Base-by-base conservation (phyloP, 1,140 invertebrate species). In the Penaeus indicus region DNA sequence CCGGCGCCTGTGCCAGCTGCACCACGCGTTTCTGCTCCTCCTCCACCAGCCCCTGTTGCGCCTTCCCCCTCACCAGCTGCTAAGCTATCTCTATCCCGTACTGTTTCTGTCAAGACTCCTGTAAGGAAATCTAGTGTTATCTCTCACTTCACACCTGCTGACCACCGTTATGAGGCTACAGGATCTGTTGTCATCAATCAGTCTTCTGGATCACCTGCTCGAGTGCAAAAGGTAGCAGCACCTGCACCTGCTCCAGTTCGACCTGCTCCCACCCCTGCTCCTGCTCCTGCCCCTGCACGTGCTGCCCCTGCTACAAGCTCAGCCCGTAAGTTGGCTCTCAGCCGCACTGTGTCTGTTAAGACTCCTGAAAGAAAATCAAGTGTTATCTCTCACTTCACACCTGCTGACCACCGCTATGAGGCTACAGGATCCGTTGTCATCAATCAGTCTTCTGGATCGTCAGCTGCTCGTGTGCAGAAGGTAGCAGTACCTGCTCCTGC, bases 391-490 rank as follows among this genome's bases (percentile, higher is more conserved):
- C 87, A 88, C 86, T 90, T 90, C 38, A 82, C 83, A 18, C 90
- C 90, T 1, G 90, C 90, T 27, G 90, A 90, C 13, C 90, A 90
- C 83, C 72, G 25, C 63, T 90, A 90, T 69, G 90, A 90, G 5
- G 90, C 90, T 13, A 85, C 84, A 21, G 90, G 90, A 22, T 82
- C 82, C 25, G 90, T 90, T 25, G 84, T 84, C 47, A 90, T 90
- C 67, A 38, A 54, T 47, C 80, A 72, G 75, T 62, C 62, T 42
- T 81, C 61, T 13, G 47, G 54, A 25, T 62, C 67, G 11, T 61
- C 32, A 16, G 62, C 42, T 42, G 38, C 38, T 42, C 38, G 38
- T 42, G 38, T 42, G 4, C 38, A 42, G n/a, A 42, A 69, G 3
- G 54, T 69, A 10, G 38, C 72, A 4, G 60, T 13, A 27, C 61